Evolutionary conservation across 2,888 invertebrate species (phyloP).

Genomic region (Conus canariensis): DNA sequence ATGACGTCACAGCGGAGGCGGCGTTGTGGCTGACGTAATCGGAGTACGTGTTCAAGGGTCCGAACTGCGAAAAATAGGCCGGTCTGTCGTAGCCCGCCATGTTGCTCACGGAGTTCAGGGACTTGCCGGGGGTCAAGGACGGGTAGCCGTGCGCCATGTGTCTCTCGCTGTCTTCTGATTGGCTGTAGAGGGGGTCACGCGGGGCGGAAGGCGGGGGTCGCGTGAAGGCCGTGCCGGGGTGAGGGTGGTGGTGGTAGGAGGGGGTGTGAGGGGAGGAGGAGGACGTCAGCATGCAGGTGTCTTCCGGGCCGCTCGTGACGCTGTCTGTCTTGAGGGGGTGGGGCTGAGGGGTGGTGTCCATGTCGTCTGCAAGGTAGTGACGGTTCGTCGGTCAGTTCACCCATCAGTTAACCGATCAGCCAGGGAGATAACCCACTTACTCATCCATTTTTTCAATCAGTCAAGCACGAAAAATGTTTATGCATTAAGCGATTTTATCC

Average conservation of each 20-base stretch:
- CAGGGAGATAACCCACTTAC: background rate
- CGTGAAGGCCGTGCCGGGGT: constrained; percentile 64
- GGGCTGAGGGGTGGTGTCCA: constrained; percentile 38
- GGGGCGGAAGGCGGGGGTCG: constrained; percentile 58
- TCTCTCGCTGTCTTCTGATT: constrained; percentile 40
- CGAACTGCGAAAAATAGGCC: constrained; percentile 66
- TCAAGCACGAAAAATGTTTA: background rate
- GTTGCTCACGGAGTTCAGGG: constrained; percentile 57
- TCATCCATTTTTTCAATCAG: background rate
- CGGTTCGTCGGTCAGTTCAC: background rate
- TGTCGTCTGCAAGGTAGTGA: constrained; percentile 50
- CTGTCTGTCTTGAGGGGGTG: constrained; percentile 39
- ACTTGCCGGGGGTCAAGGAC: constrained; percentile 63
- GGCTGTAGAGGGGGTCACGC: constrained; percentile 41
- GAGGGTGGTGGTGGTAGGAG: constrained; percentile 40
- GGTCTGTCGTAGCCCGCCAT: constrained; percentile 57
- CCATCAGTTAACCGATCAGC: too few species aligned
- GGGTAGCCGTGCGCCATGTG: constrained; percentile 34
- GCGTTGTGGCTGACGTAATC: constrained; percentile 62
- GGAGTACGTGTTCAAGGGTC: constrained; percentile 61
- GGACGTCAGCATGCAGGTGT: background rate
- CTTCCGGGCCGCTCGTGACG: background rate
- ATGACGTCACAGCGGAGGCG: constrained; percentile 47
- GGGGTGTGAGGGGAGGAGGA: background rate
- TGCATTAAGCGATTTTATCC: background rate